A percentile compares a stretch with the other conserved stretches of the same genome.
These are phyloP conservation scores for Isurus oxyrinchus DNA, from an alignment of 2,113 vertebrate genomes.

Conservation along the genomic window DNA sequence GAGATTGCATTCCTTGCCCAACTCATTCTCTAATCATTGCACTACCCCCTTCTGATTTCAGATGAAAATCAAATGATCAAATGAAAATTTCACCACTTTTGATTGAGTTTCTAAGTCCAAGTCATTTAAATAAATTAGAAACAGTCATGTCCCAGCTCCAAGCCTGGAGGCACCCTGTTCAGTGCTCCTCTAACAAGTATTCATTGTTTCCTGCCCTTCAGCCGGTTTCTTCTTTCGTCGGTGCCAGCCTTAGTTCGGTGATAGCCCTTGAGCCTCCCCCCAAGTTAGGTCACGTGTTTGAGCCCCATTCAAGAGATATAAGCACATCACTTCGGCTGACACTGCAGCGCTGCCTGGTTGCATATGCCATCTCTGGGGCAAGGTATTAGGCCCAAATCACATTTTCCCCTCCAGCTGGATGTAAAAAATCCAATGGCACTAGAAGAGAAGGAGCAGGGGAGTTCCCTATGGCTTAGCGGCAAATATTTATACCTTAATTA, in stretches of 20 bases:
- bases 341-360: neutral
- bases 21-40: neutral
- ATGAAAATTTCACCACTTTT: neutral
- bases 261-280: neutral
- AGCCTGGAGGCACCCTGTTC: neutral
- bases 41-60: neutral
- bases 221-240: neutral
- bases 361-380: neutral
- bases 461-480: neutral
- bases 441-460: neutral
- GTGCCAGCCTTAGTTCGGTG: neutral
- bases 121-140: conserved; percentile 12
- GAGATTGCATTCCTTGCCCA: neutral
- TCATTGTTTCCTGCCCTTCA: neutral
- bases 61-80: neutral
- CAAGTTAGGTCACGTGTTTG: neutral
- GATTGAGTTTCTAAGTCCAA: neutral
- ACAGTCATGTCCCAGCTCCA: neutral
- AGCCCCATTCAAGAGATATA: neutral
- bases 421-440: neutral
- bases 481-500: neutral
- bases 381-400: neutral
- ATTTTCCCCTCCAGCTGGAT: neutral
- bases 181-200: neutral
- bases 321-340: neutral